Evolutionary conservation across 1,140 invertebrate genomes (phyloP).

Genomic region (Achroia grisella): DNA sequence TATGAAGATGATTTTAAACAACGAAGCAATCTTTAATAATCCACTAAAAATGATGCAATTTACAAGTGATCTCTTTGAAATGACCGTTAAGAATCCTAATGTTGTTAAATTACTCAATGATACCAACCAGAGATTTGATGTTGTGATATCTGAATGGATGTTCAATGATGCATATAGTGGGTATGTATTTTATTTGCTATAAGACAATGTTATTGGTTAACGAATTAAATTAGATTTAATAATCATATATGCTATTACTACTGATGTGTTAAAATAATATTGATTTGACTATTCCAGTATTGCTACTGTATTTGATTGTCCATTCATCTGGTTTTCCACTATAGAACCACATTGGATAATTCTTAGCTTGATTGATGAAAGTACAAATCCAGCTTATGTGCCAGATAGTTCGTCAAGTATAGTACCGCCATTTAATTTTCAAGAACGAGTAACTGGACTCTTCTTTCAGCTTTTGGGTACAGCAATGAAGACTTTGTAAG

Average conservation of each 20-base stretch:
- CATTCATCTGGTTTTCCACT: constrained; percentile 39
- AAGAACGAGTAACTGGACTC: constrained; percentile 19
- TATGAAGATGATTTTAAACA: too few species aligned
- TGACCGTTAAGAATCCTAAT: constrained; percentile 6
- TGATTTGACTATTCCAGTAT: constrained; percentile 12
- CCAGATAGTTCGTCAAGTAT: constrained; percentile 5
- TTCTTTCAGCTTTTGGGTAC: constrained; percentile 6
- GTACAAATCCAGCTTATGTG: constrained; percentile 32
- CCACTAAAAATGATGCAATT: too few species aligned
- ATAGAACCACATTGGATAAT: constrained; percentile 31
- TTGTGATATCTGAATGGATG: constrained; percentile 38
- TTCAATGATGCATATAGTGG: constrained; percentile 26
- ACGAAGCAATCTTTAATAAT: too few species aligned
- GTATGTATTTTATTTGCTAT: constrained; percentile 17
- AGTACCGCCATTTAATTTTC: constrained; percentile 24
- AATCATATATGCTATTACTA: not conserved
- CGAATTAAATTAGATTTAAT: constrained; percentile 1
- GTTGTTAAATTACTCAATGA: constrained; percentile 29
- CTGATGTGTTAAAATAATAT: too few species aligned
- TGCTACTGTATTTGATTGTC: constrained; percentile 33
- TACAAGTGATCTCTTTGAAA: too few species aligned
- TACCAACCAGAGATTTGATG: constrained; percentile 28
- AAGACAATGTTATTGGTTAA: too few species aligned
- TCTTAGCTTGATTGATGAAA: constrained; percentile 33
- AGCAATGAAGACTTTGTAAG: constrained; percentile 24